Conservation (phyloP, 2,888 invertebrate species). For the Thereva unica region DNA sequence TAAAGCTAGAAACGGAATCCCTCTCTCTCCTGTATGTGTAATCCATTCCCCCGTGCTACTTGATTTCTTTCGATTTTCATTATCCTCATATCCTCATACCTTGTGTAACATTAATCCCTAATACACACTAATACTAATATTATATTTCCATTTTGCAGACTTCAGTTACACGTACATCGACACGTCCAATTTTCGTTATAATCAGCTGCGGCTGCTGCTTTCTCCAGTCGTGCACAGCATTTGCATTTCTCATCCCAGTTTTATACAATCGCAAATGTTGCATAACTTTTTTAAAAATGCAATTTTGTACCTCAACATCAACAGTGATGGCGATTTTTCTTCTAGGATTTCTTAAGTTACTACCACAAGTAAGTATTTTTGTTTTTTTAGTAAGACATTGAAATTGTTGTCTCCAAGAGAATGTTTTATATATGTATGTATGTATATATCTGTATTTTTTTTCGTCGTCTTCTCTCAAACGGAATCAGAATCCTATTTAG, state of each 20-base stretch:
- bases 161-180: slow-evolving; percentile 46
- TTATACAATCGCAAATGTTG: slow-evolving; percentile 60
- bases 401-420: neutral
- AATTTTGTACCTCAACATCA: slow-evolving; percentile 70
- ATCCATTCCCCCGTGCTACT: too few relatives aligned
- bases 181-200: slow-evolving; percentile 56
- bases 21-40: too few relatives aligned
- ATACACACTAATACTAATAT: neutral
- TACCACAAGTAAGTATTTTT: slow-evolving; percentile 58
- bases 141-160: slow-evolving; percentile 45
- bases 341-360: slow-evolving; percentile 59
- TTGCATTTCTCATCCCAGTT: slow-evolving; percentile 56
- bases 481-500: neutral
- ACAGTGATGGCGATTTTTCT: slow-evolving; percentile 70
- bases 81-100: too few relatives aligned
- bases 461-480: too few relatives aligned
- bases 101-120: neutral
- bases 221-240: slow-evolving; percentile 56
- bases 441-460: too few relatives aligned
- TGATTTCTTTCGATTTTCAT: too few relatives aligned
- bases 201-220: slow-evolving; percentile 58
- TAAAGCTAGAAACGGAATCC: too few relatives aligned
- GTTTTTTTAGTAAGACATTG: neutral
- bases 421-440: too few relatives aligned
- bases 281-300: slow-evolving; percentile 69